These are phyloP conservation scores for Pseudochaenichthys georgianus DNA, from an alignment of 2,797 vertebrate species.

Conservation along the genomic window DNA sequence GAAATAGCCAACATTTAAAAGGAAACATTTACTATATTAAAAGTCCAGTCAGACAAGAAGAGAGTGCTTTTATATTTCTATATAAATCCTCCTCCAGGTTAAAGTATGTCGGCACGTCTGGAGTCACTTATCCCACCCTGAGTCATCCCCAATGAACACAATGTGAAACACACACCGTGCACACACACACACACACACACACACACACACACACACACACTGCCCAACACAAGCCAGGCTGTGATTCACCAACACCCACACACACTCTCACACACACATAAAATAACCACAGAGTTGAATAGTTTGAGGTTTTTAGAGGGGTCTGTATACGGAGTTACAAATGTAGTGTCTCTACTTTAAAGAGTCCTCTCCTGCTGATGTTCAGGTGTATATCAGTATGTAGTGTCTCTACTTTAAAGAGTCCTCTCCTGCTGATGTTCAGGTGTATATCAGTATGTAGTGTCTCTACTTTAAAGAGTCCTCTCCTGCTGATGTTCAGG, in stretches of 20 bases:
- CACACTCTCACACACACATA: constrained; percentile 28
- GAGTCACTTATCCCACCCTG: constrained; percentile 66
- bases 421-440: too few relatives aligned
- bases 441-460: too few relatives aligned
- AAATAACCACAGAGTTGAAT: not conserved
- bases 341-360: too few relatives aligned
- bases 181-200: constrained; percentile 43
- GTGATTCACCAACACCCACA: constrained; percentile 79
- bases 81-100: constrained; percentile 31
- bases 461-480: too few relatives aligned
- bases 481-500: too few relatives aligned
- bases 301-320: not conserved
- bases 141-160: constrained; percentile 71
- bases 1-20: constrained; percentile 20
- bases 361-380: too few relatives aligned
- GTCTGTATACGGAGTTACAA: too few relatives aligned
- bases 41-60: not conserved
- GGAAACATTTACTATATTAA: not conserved
- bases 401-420: too few relatives aligned
- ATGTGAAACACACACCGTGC: constrained; percentile 51
- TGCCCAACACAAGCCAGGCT: constrained; percentile 61
- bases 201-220: too few relatives aligned
- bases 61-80: not conserved
- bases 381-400: too few relatives aligned
- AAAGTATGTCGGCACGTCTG: constrained; percentile 44